Evolutionary conservation across 1,140 invertebrate genomes (phyloP), one percentile per base, ranked within the genome.

Genomic region (Bombus affinis): DNA sequence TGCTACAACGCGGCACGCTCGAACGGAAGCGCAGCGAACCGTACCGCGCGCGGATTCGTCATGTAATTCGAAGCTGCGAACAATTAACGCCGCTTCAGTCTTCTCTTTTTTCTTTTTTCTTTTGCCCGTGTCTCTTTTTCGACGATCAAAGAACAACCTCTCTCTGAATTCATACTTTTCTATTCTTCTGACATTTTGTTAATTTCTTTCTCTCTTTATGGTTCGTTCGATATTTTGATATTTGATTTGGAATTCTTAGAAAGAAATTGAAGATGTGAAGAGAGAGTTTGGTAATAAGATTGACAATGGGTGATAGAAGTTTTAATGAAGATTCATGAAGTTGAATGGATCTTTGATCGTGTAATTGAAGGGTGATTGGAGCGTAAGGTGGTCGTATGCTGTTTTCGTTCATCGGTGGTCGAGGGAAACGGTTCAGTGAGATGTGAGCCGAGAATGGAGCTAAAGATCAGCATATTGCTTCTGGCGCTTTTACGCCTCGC

Each of bases 391-490:
- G 13, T 28, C 32, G 32, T 73, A 66, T 72, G 57, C 47, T 42
- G n/a, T 5, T 82, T 62, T 28, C 6, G 68, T 59, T n/a, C 22
- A 86, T 59, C 73, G 47, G 71, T 18, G 37, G 75, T 72, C 70
- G 25, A 74, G 75, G 78, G 39, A 71, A 53, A 66, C 66, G 77
- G 53, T 83, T 75, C 37, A 91, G 88, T 92, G 90, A 92, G 84
- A 92, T 92, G 91, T 89, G 87, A 92, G 81, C 47, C 37, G 68
- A 86, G 70, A 85, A 92, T 92, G 92, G 86, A 92, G 83, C 76
- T 92, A 73, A 90, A 90, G 86, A 90, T 90, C 85, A 90, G 90
- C 83, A 87, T 92, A 79, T 76, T 92, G 72, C 91, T 92, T 74
- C 83, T 92, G 74, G 89, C 81, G 85, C 87, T 92, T 47, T 89